phyloP scores from a whole-genome alignment of 2,888 invertebrate species.

The Sphecodes monilicornis region DNA sequence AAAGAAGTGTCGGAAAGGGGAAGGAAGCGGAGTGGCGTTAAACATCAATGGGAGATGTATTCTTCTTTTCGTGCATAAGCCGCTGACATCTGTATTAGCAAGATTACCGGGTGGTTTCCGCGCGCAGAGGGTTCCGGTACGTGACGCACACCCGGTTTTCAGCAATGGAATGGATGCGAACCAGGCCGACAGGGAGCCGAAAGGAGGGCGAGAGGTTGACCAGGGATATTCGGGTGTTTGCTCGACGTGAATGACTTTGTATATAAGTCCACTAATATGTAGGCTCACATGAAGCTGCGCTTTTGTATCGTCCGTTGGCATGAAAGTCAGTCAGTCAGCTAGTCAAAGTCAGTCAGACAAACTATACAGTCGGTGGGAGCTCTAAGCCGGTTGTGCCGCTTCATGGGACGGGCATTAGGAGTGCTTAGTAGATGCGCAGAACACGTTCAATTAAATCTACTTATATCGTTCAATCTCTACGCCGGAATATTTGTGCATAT shows the following conservation, averaged over 20 bases:
- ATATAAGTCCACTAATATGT: conserved; percentile 82
- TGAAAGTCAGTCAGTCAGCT: conserved; percentile 64
- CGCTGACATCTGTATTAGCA: conserved; percentile 84
- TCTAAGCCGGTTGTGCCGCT: conserved; percentile 41
- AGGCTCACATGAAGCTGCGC: conserved; percentile 77
- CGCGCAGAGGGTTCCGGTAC: conserved; percentile 68
- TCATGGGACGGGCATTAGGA: conserved; percentile 60
- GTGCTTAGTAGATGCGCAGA: conserved; percentile 38
- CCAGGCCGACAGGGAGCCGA: conserved; percentile 49
- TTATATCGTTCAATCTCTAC: conserved; percentile 21
- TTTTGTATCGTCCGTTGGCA: conserved; percentile 65
- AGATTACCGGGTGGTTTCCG: conserved; percentile 78
- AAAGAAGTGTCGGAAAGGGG: neutral
- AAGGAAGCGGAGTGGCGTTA: conserved; percentile 39
- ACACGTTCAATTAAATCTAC: conserved; percentile 31
- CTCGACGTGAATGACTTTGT: conserved; percentile 76
- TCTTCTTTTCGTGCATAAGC: conserved; percentile 63
- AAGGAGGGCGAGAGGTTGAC: conserved; percentile 35
- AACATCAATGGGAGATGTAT: conserved; percentile 64
- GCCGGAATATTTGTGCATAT: neutral
- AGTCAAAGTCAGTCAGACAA: conserved; percentile 58
- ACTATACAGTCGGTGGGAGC: conserved; percentile 60
- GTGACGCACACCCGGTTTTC: conserved; percentile 76
- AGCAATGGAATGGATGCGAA: conserved; percentile 78
- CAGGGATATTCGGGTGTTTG: conserved; percentile 61